phyloP scores from a whole-genome alignment of 2,888 invertebrate species.

The Helicoverpa assulta region DNA sequence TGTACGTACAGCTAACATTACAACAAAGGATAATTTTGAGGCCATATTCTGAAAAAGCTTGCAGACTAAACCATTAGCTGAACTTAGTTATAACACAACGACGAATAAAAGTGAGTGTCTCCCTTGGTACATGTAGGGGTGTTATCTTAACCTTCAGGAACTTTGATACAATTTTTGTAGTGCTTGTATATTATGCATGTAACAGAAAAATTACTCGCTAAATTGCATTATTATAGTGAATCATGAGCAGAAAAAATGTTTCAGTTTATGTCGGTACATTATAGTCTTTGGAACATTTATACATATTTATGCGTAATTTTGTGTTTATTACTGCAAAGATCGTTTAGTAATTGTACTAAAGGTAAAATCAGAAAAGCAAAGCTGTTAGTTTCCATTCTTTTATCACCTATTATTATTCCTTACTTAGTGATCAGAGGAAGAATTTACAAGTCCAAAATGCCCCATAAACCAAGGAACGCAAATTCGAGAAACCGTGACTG shows the following conservation, averaged over 20 bases:
- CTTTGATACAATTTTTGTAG: slow-evolving; percentile 32
- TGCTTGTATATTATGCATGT: slow-evolving; percentile 9
- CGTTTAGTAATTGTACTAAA: too few species aligned
- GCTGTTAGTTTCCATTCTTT: too few species aligned
- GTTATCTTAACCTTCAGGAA: slow-evolving; percentile 33
- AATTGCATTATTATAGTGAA: not conserved
- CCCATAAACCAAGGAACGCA: slow-evolving; percentile 35
- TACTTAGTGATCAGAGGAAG: not conserved
- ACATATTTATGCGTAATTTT: too few species aligned
- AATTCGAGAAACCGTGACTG: slow-evolving; percentile 22
- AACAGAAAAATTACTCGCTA: not conserved
- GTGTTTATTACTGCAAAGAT: too few species aligned
- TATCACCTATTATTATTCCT: not conserved
- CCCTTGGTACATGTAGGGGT: slow-evolving; percentile 35
- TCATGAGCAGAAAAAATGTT: not conserved
- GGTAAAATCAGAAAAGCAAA: too few species aligned
- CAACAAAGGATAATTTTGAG: slow-evolving; percentile 67
- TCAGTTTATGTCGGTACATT: too few species aligned
- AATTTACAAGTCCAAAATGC: slow-evolving; percentile 18
- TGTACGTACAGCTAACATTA: slow-evolving; percentile 62
- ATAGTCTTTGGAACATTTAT: too few species aligned
- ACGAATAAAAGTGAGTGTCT: slow-evolving; percentile 47
- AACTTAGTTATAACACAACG: slow-evolving; percentile 44
- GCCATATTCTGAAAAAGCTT: slow-evolving; percentile 54
- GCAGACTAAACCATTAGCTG: slow-evolving; percentile 31